These are phyloP conservation scores for Parasteatoda tepidariorum DNA, from an alignment of 1,140 invertebrate genomes.

Conservation along the genomic window DNA sequence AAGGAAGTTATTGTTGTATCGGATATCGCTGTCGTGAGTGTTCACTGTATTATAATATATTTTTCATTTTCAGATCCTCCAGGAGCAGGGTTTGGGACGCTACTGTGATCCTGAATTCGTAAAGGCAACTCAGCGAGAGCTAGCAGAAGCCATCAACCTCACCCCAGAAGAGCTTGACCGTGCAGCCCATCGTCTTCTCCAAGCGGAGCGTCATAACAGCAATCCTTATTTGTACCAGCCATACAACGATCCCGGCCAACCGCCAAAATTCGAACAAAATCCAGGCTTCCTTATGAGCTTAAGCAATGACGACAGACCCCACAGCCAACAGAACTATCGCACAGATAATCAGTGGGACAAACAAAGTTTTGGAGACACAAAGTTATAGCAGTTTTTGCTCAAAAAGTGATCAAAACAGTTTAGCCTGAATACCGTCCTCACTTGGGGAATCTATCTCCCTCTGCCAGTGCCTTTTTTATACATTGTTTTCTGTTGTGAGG, in stretches of 20 bases:
- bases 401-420: no score
- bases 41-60: background rate
- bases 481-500: no score
- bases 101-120: slow-evolving; percentile 94
- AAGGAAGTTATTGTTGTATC: no score
- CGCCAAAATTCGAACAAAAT: background rate
- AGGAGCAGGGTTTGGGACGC: slow-evolving; percentile 88
- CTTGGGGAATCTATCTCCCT: no score
- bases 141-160: slow-evolving; percentile 95
- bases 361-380: slow-evolving; percentile 13
- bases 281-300: slow-evolving; percentile 34
- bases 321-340: slow-evolving; percentile 24
- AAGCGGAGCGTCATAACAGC: slow-evolving; percentile 57
- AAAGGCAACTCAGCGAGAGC: slow-evolving; percentile 88
- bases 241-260: slow-evolving; percentile 1
- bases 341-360: slow-evolving; percentile 1
- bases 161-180: slow-evolving; percentile 94
- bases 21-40: no score
- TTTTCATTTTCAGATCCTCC: slow-evolving; percentile 70
- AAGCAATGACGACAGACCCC: slow-evolving; percentile 11
- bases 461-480: no score
- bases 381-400: slow-evolving; percentile 30
- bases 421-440: no score
- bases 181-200: slow-evolving; percentile 79
- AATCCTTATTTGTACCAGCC: slow-evolving; percentile 34